Evolutionary conservation across 2,113 vertebrate species (phyloP).

Genomic region (Neofelis nebulosa): DNA sequence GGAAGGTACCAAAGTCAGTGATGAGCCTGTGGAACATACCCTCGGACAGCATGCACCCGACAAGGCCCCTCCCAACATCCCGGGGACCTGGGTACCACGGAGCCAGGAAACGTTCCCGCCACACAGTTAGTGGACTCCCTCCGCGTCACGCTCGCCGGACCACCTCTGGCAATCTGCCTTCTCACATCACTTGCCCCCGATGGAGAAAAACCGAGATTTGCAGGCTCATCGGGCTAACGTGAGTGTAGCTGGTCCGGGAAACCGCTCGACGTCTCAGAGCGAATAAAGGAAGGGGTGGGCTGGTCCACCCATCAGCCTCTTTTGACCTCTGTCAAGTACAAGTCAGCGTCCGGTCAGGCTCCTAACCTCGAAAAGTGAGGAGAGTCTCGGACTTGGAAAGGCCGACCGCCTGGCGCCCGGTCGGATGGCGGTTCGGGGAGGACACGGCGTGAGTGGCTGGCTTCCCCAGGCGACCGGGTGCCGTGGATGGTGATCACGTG

Average conservation of each 20-base stretch:
- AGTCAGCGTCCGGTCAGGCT: background rate
- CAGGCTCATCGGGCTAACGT: background rate
- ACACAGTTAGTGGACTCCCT: background rate
- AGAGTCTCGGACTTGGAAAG: background rate
- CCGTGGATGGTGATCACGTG: background rate
- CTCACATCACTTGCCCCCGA: background rate
- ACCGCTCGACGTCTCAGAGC: background rate
- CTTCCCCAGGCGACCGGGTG: background rate
- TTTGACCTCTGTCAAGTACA: background rate
- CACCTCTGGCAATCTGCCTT: background rate
- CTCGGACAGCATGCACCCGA: background rate
- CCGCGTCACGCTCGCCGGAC: fast-evolving
- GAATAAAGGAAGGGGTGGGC: background rate
- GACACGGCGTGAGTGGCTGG: background rate
- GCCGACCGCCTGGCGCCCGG: background rate
- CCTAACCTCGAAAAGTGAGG: background rate
- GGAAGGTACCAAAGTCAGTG: background rate
- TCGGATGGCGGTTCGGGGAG: background rate
- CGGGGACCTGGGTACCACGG: fast-evolving
- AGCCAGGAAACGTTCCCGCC: background rate
- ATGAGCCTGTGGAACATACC: background rate
- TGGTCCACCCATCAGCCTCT: background rate
- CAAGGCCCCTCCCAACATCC: background rate
- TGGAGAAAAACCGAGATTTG: background rate
- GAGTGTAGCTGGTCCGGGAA: background rate